Evolutionary conservation across 1,140 invertebrate species (phyloP), one percentile per base, ranked within the genome.

Genomic region (Uloborus diversus): DNA sequence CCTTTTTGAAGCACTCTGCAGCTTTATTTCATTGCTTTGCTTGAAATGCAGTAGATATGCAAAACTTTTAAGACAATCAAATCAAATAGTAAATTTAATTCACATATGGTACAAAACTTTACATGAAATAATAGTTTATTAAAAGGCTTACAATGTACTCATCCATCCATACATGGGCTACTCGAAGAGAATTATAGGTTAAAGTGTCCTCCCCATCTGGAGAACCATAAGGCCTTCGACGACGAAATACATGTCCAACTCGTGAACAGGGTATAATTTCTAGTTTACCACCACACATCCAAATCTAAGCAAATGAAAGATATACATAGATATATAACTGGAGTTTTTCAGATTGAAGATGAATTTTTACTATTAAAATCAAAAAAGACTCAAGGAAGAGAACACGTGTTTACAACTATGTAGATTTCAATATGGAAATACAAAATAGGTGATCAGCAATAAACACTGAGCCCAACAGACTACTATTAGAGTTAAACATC

Each of bases 261-360:
- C 96, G 89, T 33, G 95, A 94, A 86, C 97, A 99, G 0, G 97
- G 96, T 49, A 98, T 91, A 59, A 99, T 91, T 86, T 98, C 94
- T 37, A 99, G 88, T 11, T 88, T 89, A 0, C 98, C 98, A 17
- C 97, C 97, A 87, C 98, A 99, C 94, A 98, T 98, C 98, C 98
- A 99, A 37, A 97, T 92, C 94, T 96, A 84, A 7, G 4, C 30
- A n/a, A n/a, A n/a, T n/a, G n/a, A n/a, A n/a, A n/a, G n/a, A n/a
- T n/a, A n/a, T n/a, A n/a, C n/a, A n/a, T n/a, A n/a, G n/a, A n/a
- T n/a, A n/a, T n/a, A n/a, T n/a, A n/a, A n/a, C n/a, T n/a, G n/a
- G n/a, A n/a, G n/a, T n/a, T n/a, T n/a, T n/a, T n/a, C n/a, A n/a
- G n/a, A n/a, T n/a, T n/a, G n/a, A n/a, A n/a, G n/a, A n/a, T n/a